Base-by-base conservation (phyloP, 2,113 vertebrate genomes). In the Pipra filicauda region DNA sequence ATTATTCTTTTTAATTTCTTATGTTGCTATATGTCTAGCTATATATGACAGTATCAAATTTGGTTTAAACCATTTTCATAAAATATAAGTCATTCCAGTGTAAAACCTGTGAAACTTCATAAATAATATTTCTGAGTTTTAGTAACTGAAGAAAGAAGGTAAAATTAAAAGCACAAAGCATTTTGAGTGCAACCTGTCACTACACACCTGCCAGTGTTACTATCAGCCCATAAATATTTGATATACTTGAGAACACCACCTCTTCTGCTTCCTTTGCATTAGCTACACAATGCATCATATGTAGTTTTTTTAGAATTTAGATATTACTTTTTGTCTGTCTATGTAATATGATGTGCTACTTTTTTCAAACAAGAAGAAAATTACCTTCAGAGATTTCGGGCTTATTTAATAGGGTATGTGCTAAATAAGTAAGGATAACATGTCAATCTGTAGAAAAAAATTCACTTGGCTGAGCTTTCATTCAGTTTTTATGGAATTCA, bases 211-310 rank as follows among this genome's bases (percentile, higher is more conserved):
- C 30, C 3, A 1, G 10, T 80, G 72, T 80, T 94, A 64, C 48
- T 83, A 65, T 79, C 83, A 87, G 17, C 11, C 48, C 72, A 84
- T 93, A 88, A 95, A 94, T 96, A 88, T 78, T 96, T 95, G 0
- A 94, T 92, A 72, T 30, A 91, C 7, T 39, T 78, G 48, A 90
- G 33, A 91, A 77, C 19, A 83, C 30, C 27, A 80, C 57, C 39
- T 94, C 69, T 86, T 90, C 58, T 92, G 4, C 57, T 85, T 83
- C 18, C 52, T 88, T 74, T 84, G 33, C 48, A 41, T 66, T 51
- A 74, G 20, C 28, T 74, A 92, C 33, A 78, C 15, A 39, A 30
- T 59, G 5, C 35, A 43, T 52, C 22, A 6, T 58, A 21, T 77
- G 48, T 59, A 17, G 0, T 8, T 90, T 77, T 43, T 86, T 55